A percentile compares a stretch with the other conserved stretches of the same genome.
Evolutionary conservation across 1,140 invertebrate genomes (phyloP).

Genomic region (Leptopilina clavipes): DNA sequence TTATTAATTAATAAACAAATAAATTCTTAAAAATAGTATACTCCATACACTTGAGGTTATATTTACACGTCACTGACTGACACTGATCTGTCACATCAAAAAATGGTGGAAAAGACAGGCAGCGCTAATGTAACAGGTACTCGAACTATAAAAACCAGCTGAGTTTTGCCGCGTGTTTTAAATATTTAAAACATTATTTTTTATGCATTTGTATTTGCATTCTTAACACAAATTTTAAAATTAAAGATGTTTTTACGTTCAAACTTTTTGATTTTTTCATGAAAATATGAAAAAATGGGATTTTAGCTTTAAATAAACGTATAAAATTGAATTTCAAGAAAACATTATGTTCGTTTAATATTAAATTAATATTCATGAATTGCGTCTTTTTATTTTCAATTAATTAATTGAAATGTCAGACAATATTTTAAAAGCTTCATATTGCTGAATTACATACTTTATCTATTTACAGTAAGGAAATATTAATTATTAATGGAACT

Average conservation of each 20-base stretch:
- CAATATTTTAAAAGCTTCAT: no score
- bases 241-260: neutral
- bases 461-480: no score
- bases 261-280: neutral
- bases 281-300: neutral
- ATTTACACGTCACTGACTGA: neutral
- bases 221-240: neutral
- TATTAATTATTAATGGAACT: no score
- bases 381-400: no score
- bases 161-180: neutral
- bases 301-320: no score
- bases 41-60: neutral
- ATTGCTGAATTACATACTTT: no score
- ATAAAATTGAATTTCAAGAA: no score
- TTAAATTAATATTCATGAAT: no score
- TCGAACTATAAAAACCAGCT: neutral
- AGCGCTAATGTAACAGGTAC: neutral
- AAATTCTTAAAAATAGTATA: neutral
- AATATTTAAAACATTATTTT: conserved; percentile 13
- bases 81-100: neutral
- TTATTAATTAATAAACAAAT: neutral
- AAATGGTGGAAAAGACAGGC: neutral
- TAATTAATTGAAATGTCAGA: no score
- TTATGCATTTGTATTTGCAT: neutral
- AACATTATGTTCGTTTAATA: no score